Conservation (phyloP, 2,797 vertebrate genomes). For the Chelon labrosus region DNA sequence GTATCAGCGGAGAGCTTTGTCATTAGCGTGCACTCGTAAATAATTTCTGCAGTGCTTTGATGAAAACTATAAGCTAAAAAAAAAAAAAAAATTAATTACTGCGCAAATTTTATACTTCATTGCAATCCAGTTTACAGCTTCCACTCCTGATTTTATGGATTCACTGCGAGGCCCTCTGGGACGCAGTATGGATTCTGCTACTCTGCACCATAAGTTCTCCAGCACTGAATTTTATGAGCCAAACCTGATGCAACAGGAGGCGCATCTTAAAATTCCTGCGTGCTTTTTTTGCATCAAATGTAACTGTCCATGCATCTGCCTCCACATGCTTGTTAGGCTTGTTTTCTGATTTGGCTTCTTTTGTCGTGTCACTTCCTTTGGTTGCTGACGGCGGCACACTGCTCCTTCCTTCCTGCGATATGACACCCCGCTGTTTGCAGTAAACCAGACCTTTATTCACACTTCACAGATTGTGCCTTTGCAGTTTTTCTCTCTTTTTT, state of each 20-base stretch:
- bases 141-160: slow-evolving; percentile 50
- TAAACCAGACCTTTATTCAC: slow-evolving; percentile 47
- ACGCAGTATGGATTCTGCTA: slow-evolving; percentile 58
- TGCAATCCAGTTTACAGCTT: slow-evolving; percentile 39
- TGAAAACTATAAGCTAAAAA: slow-evolving; percentile 44
- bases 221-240: slow-evolving; percentile 54
- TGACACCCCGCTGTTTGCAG: slow-evolving; percentile 43
- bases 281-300: slow-evolving; percentile 35
- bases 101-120: slow-evolving; percentile 49
- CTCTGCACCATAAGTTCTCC: slow-evolving; percentile 51
- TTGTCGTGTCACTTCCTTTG: slow-evolving; percentile 36
- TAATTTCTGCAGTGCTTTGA: slow-evolving; percentile 30
- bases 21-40: slow-evolving; percentile 37
- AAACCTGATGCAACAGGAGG: slow-evolving; percentile 50
- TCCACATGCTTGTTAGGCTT: background rate
- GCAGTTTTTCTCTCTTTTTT: background rate
- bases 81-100: slow-evolving; percentile 57
- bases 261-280: slow-evolving; percentile 54
- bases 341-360: slow-evolving; percentile 16
- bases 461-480: slow-evolving; percentile 46
- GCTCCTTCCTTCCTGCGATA: slow-evolving; percentile 29
- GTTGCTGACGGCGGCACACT: slow-evolving; percentile 13
- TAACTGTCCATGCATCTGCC: slow-evolving; percentile 34
- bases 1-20: slow-evolving; percentile 26
- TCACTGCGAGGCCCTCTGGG: slow-evolving; percentile 31